These are phyloP conservation scores for Piprites chloris DNA, from an alignment of 2,113 vertebrate species.

Conservation along the genomic window DNA sequence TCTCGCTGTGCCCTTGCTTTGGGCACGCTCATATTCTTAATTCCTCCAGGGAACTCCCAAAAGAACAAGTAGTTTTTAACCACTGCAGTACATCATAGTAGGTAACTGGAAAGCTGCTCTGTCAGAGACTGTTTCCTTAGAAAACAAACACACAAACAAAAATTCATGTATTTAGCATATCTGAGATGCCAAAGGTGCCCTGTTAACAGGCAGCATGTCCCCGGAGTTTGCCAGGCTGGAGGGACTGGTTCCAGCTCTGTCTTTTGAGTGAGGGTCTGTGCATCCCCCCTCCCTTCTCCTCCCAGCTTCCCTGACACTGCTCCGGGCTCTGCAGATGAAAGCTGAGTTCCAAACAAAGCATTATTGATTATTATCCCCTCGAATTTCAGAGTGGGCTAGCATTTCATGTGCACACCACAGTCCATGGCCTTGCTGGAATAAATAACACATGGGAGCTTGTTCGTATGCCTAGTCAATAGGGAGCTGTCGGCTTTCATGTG, in stretches of 20 bases:
- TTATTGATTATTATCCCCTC: slow-evolving; percentile 42
- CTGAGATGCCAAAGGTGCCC: not conserved
- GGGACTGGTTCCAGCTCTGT: not conserved
- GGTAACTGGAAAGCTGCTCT: not conserved
- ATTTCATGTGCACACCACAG: not conserved
- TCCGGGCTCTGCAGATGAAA: not conserved
- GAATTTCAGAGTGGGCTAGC: not conserved
- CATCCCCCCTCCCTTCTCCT: too few species aligned
- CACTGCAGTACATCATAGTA: not conserved
- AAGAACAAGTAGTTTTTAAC: not conserved
- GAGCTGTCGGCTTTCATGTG: slow-evolving; percentile 44
- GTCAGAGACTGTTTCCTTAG: not conserved
- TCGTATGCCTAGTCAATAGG: slow-evolving; percentile 36
- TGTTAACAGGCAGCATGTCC: not conserved
- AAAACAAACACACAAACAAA: not conserved
- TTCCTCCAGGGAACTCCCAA: not conserved
- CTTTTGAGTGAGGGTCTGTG: not conserved
- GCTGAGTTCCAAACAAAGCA: not conserved
- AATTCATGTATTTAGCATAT: not conserved
- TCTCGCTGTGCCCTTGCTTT: accelerated
- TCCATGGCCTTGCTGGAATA: slow-evolving; percentile 27
- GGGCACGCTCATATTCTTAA: not conserved
- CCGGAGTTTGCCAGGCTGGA: not conserved
- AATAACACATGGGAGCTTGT: slow-evolving; percentile 51
- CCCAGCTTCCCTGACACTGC: not conserved